These are phyloP conservation scores for Meandrusa payeni DNA, from an alignment of 2,888 invertebrate species.

Conservation along the genomic window DNA sequence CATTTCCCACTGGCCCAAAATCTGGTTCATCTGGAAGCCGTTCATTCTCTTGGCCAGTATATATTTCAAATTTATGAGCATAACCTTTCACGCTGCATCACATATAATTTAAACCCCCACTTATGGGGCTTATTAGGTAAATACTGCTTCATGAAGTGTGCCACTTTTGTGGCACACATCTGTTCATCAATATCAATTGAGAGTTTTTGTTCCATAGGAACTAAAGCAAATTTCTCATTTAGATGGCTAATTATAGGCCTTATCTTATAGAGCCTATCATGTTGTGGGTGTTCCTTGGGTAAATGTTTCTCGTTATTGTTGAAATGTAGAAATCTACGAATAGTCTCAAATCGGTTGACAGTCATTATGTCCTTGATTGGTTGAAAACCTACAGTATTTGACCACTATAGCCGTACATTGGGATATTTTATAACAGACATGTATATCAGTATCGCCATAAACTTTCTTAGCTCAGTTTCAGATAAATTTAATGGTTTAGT, in stretches of 20 bases:
- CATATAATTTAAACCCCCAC: too few relatives aligned
- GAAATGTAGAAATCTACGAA: constrained; percentile 35
- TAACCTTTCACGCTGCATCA: too few relatives aligned
- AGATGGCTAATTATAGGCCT: too few relatives aligned
- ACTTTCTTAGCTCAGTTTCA: constrained; percentile 37
- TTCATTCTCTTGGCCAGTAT: constrained; percentile 34
- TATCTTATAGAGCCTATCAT: constrained; percentile 31
- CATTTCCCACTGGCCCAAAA: constrained; percentile 37
- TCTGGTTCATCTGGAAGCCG: constrained; percentile 38
- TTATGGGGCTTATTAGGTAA: too few relatives aligned
- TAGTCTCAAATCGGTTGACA: constrained; percentile 35
- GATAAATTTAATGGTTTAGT: constrained; percentile 30
- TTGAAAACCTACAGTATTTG: constrained; percentile 38
- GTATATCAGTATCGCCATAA: constrained; percentile 37
- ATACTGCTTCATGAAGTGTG: too few relatives aligned
- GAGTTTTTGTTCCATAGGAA: constrained; percentile 6
- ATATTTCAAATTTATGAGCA: constrained; percentile 34
- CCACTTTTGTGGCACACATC: constrained; percentile 5
- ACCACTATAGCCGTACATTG: constrained; percentile 40
- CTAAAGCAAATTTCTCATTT: background rate
- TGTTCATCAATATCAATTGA: too few relatives aligned
- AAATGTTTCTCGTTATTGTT: constrained; percentile 36
- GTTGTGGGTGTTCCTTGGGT: constrained; percentile 22
- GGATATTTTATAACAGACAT: too few relatives aligned
- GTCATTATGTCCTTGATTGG: constrained; percentile 37